Evolutionary conservation across 2,888 invertebrate species (phyloP), one percentile per base, ranked within the genome.

Genomic region (Melanostoma scalare): DNA sequence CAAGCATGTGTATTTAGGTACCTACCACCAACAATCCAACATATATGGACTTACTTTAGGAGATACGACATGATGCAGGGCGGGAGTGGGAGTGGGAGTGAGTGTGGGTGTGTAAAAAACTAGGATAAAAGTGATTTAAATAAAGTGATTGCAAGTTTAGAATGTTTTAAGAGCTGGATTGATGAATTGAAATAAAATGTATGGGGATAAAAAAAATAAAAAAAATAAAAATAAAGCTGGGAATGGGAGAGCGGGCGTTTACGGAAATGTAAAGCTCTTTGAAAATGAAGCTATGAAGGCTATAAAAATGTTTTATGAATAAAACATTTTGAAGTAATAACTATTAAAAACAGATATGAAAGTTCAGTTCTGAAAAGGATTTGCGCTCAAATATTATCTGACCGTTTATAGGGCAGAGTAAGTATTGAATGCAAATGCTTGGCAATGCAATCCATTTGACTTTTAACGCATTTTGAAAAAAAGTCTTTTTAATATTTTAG

Each of bases 111-210:
- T 31, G 46, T 31, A n/a, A 40, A 50, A 38, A 38, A 38, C 31
- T 30, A 4, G 31, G 69, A 40, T 61, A 50, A 61, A 76, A 81
- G 55, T 56, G 77, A 76, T 81, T 81, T 72, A 77, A 81, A 72
- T 81, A 81, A 81, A 81, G 81, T 81, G 81, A 81, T 81, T 81
- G 76, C 61, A 67, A 60, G 76, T 72, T 72, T 67, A 61, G 61
- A 50, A 61, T 55, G 68, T 76, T 81, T 68, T 77, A 67, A 68
- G 67, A 77, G 48, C 38, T 67, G 67, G 61, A 67, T 75, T 81
- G 80, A 81, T 81, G 80, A 81, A 72, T 67, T 55, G 53, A 58
- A 76, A 53, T 42, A 20, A 40, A 55, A 65, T 20, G 20, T 20
- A 20, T 20, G 20, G 20, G 20, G 20, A 61, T 56, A 52, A 46